phyloP scores from a whole-genome alignment of 2,888 invertebrate species.

The Netelia virgata region DNA sequence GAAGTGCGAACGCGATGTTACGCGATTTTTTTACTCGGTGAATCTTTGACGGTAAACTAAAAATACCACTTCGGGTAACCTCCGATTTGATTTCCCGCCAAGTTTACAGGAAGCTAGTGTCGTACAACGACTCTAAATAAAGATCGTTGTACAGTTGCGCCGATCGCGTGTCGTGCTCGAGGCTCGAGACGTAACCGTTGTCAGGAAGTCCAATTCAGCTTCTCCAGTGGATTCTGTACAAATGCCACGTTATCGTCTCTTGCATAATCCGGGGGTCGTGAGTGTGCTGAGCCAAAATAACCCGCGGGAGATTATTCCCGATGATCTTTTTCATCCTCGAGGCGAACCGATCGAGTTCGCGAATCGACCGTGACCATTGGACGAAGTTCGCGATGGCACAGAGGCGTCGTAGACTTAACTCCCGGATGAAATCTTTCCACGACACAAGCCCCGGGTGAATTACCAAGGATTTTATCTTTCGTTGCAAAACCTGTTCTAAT shows the following conservation, averaged over 20 bases:
- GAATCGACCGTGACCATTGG: conserved; percentile 51
- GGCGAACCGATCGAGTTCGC: conserved; percentile 23
- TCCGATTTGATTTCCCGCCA: background rate
- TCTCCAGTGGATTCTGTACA: conserved; percentile 22
- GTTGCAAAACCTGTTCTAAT: conserved; percentile 57
- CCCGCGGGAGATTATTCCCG: background rate
- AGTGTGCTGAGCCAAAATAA: conserved; percentile 26
- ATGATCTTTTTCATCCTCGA: conserved; percentile 35
- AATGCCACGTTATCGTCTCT: conserved; percentile 31
- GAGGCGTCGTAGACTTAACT: conserved; percentile 24
- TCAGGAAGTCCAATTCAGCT: conserved; percentile 36
- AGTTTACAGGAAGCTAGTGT: conserved; percentile 8
- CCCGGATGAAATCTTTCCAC: conserved; percentile 33
- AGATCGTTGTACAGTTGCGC: background rate
- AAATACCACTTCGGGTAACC: background rate
- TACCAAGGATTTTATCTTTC: conserved; percentile 46
- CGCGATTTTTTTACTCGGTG: conserved; percentile 11
- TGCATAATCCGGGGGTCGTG: conserved; percentile 41
- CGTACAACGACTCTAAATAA: conserved; percentile 41
- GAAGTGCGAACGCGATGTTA: conserved; percentile 35
- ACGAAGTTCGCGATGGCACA: conserved; percentile 56
- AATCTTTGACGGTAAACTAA: background rate
- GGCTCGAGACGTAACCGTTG: background rate
- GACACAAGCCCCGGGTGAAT: conserved; percentile 47
- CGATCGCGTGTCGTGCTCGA: conserved; percentile 8